Evolutionary conservation across 2,888 invertebrate species (phyloP), one percentile per base, ranked within the genome.

Genomic region (Bombylius discolor): DNA sequence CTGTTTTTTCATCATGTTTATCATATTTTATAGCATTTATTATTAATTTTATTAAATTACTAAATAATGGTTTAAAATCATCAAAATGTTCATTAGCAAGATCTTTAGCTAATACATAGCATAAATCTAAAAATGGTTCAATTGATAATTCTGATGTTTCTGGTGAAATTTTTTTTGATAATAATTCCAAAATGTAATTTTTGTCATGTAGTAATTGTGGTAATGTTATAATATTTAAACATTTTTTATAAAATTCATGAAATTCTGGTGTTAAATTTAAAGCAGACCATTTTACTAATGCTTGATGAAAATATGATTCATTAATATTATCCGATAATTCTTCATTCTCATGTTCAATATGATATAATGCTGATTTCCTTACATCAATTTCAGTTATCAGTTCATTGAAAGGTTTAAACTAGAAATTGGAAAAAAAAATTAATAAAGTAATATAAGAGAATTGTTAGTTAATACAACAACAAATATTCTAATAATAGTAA

Each of bases 331-430:
- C 70, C 8, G 83, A 82, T 11, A 81, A 78, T 61, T 82, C 79
- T 55, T 87, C 82, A 70, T 91, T 84, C 61, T 80, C 81, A 71
- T 90, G 89, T 36, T 82, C 82, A 52, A 95, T 84, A 65, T 85
- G 85, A 69, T 93, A 92, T 46, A 92, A 82, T 4, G 94, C 87
- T 73, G 93, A 86, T 67, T 79, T 79, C 3, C 82, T 76, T 47
- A 95, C 82, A 68, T 92, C 89, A 57, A 96, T 87, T 62, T 85
- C 82, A 63, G 85, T 81, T 47, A 97, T 85, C 54, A 93, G 81
- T 63, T 95, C 92, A 32, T 87, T 82, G 75, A 97, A 96, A 7
- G 89, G 84, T 71, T 88, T 81, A 70, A 90, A 92, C 91, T 92
- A 70, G 55, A 79, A 77, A 60, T n/a, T n/a, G n/a, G n/a, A n/a